Conservation (phyloP, 2,797 vertebrate species). For the Etheostoma nigrum region DNA sequence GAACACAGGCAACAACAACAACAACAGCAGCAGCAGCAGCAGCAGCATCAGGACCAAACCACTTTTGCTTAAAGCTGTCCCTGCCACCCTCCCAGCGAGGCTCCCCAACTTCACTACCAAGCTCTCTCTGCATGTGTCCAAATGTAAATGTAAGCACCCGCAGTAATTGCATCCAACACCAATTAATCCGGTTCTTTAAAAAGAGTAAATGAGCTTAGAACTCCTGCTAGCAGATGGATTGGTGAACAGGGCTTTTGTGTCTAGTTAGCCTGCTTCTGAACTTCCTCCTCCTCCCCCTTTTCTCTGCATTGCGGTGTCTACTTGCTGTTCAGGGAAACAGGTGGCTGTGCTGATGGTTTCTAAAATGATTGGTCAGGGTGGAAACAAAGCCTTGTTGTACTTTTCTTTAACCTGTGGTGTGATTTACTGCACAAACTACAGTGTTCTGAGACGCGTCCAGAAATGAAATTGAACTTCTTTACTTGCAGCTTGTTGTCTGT, state of each 20-base stretch:
- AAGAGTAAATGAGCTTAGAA: conserved; percentile 68
- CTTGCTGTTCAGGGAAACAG: conserved; percentile 66
- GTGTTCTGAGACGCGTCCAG: conserved; percentile 28
- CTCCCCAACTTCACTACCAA: conserved; percentile 47
- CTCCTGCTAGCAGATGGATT: conserved; percentile 65
- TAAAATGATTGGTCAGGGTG: conserved; percentile 43
- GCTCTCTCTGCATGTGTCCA: conserved; percentile 57
- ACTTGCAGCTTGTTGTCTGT: conserved; percentile 30
- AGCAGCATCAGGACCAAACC: conserved; percentile 26
- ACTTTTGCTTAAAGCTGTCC: conserved; percentile 31
- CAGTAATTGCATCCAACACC: conserved; percentile 72
- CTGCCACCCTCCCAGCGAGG: conserved; percentile 30
- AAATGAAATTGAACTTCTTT: conserved; percentile 47
- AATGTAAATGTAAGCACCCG: conserved; percentile 63
- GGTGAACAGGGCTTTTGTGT: conserved; percentile 66
- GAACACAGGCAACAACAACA: conserved; percentile 25
- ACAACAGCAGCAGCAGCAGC: neutral
- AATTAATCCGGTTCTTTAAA: conserved; percentile 78
- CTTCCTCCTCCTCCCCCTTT: conserved; percentile 58
- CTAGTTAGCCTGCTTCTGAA: conserved; percentile 65
- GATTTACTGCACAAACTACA: conserved; percentile 45
- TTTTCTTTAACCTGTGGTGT: conserved; percentile 41
- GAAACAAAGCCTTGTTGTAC: conserved; percentile 29
- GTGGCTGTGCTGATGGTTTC: conserved; percentile 53
- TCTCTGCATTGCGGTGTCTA: conserved; percentile 77